Evolutionary conservation across 2,888 invertebrate species (phyloP).

Genomic region (Eucera pruinosa): DNA sequence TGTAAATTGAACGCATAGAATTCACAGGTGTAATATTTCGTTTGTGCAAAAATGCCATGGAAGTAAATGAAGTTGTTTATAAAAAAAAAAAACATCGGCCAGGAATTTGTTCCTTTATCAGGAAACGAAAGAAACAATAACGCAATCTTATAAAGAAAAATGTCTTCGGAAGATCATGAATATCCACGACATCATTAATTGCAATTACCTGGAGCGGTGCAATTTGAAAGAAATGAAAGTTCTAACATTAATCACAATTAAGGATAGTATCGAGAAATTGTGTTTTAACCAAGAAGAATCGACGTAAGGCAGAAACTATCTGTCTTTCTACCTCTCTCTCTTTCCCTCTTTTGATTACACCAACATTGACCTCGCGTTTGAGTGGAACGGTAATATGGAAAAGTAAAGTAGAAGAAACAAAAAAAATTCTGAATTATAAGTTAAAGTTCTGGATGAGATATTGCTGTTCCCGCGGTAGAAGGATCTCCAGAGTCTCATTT

Average conservation of each 20-base stretch:
- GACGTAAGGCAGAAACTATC: background rate
- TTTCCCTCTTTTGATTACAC: background rate
- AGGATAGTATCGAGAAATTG: background rate
- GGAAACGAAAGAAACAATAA: background rate
- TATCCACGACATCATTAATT: background rate
- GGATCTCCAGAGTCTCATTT: slow-evolving; percentile 52
- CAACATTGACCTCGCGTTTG: background rate
- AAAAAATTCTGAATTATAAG: slow-evolving; percentile 32
- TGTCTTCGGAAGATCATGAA: background rate
- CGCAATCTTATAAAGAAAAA: background rate
- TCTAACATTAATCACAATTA: slow-evolving; percentile 3
- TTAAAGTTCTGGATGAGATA: slow-evolving; percentile 40
- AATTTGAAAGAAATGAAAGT: background rate
- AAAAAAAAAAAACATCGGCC: no score
- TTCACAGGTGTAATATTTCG: no score
- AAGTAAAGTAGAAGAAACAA: background rate
- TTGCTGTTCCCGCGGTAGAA: slow-evolving; percentile 25
- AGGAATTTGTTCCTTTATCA: background rate
- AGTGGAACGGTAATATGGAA: background rate
- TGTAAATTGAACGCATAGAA: no score
- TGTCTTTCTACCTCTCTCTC: no score
- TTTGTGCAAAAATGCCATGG: no score
- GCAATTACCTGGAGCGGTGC: background rate
- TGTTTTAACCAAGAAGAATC: background rate
- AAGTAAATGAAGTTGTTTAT: no score